Base-by-base conservation (phyloP, 2,113 vertebrate species). In the Oreocharis arfaki region DNA sequence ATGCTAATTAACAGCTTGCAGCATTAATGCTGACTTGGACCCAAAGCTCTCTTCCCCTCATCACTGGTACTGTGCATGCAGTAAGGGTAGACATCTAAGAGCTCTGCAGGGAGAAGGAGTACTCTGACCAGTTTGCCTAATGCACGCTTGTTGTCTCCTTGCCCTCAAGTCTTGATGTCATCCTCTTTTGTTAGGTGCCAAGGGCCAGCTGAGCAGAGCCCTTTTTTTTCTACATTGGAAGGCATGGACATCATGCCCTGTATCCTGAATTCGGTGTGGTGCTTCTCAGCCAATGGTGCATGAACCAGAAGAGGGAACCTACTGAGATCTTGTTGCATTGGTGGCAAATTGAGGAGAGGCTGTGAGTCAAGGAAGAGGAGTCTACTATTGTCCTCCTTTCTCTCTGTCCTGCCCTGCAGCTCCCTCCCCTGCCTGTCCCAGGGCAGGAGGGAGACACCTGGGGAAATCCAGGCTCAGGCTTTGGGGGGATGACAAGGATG, bases 61-160 rank as follows among this genome's bases (percentile, higher is more conserved):
- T 27, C 23, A 1, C 0, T 50, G 16, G 12, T 42, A 2, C 20
- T 27, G 28, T 53, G n/a, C 33, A 18, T 1, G 1, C 27, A 41
- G 1, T 49, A 32, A 74, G 7, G 27, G 65, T 35, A 23, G 23
- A 39, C 24, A 27, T 41, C 17, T 30, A 28, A 67, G 30, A 87
- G 47, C 46, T 71, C 5, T 70, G 22, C 28, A 68, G 65, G 41
- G 41, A 47, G 30, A 82, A 10, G 10, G 21, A 64, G 21, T 44
- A 35, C 32, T 24, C 19, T 19, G 47, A 61, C 52, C 1, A 2
- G 16, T 78, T 90, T 55, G 17, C 33, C 30, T 60, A 30, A 59
- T 32, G 16, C 27, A 18, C 13, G 9, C 10, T 41, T 53, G 11
- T 47, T 57, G 41, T n/a, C 13, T 89, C 64, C 52, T 47, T 53